Percentiles rank a stretch among this genome's conserved stretches.
Conservation (phyloP, 2,113 vertebrate genomes). For the Sceloporus undulatus region DNA sequence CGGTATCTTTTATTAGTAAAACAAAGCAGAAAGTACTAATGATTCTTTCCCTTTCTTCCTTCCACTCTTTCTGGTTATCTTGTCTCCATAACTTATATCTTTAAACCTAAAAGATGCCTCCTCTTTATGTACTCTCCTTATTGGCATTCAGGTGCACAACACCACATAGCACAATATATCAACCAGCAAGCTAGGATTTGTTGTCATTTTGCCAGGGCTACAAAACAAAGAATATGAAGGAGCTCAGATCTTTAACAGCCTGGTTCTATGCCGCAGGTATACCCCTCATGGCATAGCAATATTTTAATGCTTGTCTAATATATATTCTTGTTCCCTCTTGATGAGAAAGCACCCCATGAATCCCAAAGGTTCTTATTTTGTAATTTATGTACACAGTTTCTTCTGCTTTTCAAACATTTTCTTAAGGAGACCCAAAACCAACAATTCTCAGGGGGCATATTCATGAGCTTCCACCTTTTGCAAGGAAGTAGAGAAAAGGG, state of each 20-base stretch:
- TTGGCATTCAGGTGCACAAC: slow-evolving; percentile 25
- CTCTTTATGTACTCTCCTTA: slow-evolving; percentile 17
- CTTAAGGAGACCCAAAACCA: neutral
- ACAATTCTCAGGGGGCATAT: neutral
- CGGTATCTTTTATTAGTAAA: slow-evolving; percentile 31
- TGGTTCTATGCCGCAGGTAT: slow-evolving; percentile 8
- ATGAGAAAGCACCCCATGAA: neutral
- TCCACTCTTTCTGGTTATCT: slow-evolving; percentile 3
- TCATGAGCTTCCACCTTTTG: neutral
- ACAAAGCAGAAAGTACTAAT: slow-evolving; percentile 21
- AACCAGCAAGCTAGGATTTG: slow-evolving; percentile 7
- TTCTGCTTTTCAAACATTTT: slow-evolving; percentile 1
- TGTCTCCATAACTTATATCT: slow-evolving; percentile 23
- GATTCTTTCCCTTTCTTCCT: slow-evolving; percentile 1
- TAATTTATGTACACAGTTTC: slow-evolving; percentile 6
- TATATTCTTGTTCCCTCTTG: slow-evolving; percentile 2
- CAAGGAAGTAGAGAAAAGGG: neutral
- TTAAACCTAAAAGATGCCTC: slow-evolving; percentile 20
- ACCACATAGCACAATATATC: slow-evolving; percentile 17
- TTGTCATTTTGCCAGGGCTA: slow-evolving; percentile 8
- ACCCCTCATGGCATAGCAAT: neutral
- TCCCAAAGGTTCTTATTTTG: slow-evolving; percentile 15
- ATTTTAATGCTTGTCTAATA: slow-evolving; percentile 1
- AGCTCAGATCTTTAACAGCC: slow-evolving; percentile 1
- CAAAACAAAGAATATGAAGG: slow-evolving; percentile 22